Evolutionary conservation across 2,797 vertebrate genomes (phyloP), one percentile per base, ranked within the genome.

Genomic region (Brachyalestes nurse): DNA sequence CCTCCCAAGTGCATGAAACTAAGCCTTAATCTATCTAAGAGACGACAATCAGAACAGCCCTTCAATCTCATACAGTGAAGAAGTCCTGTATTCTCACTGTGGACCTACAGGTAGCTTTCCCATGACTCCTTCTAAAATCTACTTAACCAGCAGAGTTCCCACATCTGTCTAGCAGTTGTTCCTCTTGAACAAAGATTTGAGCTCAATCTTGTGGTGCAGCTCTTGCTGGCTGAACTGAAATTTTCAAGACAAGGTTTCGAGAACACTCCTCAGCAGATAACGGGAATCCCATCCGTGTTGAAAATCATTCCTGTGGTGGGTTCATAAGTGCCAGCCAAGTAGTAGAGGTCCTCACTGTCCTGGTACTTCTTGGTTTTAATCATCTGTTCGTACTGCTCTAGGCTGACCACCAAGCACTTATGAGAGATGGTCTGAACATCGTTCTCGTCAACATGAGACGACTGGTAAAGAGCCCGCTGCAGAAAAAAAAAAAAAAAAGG

Each of bases 281-380:
- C 95, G 0, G 98, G 98, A 81, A 99, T 96, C 1, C 98, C 98
- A 0, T 99, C 97, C 0, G 97, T 98, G 92, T 97, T 99, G 93
- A 98, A 99, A 92, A 99, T 99, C 97, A 99, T 99, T 91, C 98
- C 98, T 0, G 98, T 99, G 85, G 98, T 99, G 90, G 98, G 98
- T 85, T 99, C 98, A 0, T 99, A 99, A 71, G 97, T 99, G 87
- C 98, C 98, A 1, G 97, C 98, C 90, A 99, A 94, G 94, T 99
- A 99, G 95, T 99, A 99, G 60, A 99, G 96, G 89, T 98, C 98
- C 87, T 99, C 97, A 53, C 97, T 98, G 94, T 99, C 98, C 76
- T 99, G 97, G 84, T 99, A 97, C 89, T 97, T 99, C 85, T 98
- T 98, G 0, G 97, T 99, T 93, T 97, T 97, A 21, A 96, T 94